A percentile compares a stretch with the other conserved stretches of the same genome.
phyloP scores from a whole-genome alignment of 2,797 vertebrate species.

The Aeoliscus strigatus region DNA sequence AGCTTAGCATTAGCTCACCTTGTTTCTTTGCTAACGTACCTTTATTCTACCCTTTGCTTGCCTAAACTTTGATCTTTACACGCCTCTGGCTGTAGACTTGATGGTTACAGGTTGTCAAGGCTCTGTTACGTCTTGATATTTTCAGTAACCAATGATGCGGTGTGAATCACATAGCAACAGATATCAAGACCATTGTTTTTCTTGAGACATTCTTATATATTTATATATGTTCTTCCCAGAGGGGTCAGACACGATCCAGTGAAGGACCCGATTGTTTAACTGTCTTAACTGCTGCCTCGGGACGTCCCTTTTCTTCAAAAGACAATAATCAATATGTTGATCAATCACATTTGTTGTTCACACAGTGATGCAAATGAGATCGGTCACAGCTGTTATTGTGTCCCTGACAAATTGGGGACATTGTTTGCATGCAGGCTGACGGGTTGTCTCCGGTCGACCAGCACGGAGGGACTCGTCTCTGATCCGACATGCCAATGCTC shows the following conservation, averaged over 20 bases:
- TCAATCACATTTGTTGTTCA: conserved; percentile 74
- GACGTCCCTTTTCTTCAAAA: conserved; percentile 62
- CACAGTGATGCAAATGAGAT: conserved; percentile 70
- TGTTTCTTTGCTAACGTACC: too few relatives aligned
- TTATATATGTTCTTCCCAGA: conserved; percentile 23
- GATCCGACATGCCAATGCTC: conserved; percentile 69
- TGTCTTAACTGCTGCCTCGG: conserved; percentile 33
- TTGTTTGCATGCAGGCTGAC: conserved; percentile 64
- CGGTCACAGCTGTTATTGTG: conserved; percentile 67
- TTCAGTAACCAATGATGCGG: too few relatives aligned
- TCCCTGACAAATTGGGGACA: conserved; percentile 67
- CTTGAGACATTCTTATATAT: background rate
- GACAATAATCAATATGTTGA: conserved; percentile 69
- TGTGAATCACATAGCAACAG: too few relatives aligned
- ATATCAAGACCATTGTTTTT: too few relatives aligned
- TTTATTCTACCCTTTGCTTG: too few relatives aligned
- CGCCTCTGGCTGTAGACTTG: too few relatives aligned
- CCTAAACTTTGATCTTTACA: too few relatives aligned
- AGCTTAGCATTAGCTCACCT: too few relatives aligned
- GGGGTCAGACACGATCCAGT: conserved; percentile 57
- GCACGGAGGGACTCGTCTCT: conserved; percentile 60
- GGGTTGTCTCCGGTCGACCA: conserved; percentile 58
- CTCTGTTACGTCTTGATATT: too few relatives aligned
- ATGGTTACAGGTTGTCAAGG: too few relatives aligned
- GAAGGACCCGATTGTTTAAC: conserved; percentile 46